A percentile compares a stretch with the other conserved stretches of the same genome.
These are phyloP conservation scores for Tympanuchus pallidicinctus DNA, from an alignment of 2,113 vertebrate species.

Conservation along the genomic window DNA sequence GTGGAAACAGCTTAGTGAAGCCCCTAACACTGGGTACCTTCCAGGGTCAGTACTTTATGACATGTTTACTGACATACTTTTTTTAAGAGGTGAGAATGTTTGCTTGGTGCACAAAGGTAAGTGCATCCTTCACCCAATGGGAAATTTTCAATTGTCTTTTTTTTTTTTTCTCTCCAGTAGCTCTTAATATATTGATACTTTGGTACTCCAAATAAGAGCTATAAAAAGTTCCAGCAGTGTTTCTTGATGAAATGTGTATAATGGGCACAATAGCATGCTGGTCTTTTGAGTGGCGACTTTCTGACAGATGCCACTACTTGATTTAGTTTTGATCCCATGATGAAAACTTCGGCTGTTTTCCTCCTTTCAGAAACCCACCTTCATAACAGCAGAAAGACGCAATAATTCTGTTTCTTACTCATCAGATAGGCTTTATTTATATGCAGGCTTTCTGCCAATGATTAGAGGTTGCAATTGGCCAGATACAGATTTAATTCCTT, in stretches of 20 bases:
- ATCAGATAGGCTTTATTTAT: background rate
- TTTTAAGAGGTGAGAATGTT: background rate
- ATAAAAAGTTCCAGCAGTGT: background rate
- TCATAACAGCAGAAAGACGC: background rate
- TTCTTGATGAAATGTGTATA: background rate
- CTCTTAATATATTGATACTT: background rate
- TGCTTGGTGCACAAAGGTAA: background rate
- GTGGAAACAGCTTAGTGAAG: background rate
- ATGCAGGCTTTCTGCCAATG: constrained; percentile 3
- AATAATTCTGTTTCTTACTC: background rate
- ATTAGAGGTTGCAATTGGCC: background rate
- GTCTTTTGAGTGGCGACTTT: background rate
- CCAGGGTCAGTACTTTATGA: background rate
- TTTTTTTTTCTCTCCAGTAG: background rate
- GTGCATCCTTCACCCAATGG: background rate
- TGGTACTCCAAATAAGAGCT: background rate
- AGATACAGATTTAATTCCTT: background rate
- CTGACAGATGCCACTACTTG: background rate
- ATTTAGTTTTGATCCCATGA: background rate
- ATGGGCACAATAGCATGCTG: too few species aligned
- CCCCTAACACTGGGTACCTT: background rate
- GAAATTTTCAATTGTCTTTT: background rate
- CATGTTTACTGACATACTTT: background rate
- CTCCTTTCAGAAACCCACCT: background rate
- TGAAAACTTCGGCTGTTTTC: background rate